Conservation (phyloP, 92 coral and sea anemone species). For the Parazoanthus swiftii region DNA sequence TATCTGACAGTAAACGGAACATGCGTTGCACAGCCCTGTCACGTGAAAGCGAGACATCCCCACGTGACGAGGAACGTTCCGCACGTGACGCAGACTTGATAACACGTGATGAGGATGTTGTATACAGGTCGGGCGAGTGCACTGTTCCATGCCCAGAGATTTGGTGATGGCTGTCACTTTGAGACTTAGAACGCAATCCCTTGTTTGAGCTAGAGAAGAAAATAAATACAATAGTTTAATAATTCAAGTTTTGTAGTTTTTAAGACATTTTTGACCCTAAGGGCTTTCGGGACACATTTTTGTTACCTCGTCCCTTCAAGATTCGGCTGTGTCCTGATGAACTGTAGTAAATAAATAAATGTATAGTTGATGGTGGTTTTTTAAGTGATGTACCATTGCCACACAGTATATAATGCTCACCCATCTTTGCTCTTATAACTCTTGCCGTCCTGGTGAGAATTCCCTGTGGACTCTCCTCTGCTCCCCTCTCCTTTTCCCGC, state of each 20-base stretch:
- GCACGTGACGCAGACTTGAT: conserved; percentile 4
- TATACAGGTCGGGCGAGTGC: background rate
- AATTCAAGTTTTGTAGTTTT: too few relatives aligned
- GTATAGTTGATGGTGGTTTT: too few relatives aligned
- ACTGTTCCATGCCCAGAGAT: background rate
- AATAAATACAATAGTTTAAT: background rate
- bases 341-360: too few relatives aligned
- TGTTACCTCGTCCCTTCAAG: too few relatives aligned
- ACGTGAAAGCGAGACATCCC: background rate
- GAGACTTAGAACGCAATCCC: background rate
- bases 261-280: too few relatives aligned
- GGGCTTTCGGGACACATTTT: too few relatives aligned
- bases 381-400: too few relatives aligned
- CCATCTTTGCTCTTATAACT: background rate
- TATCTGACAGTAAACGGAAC: conserved; percentile 13
- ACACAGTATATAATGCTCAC: background rate
- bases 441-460: background rate
- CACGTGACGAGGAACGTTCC: background rate
- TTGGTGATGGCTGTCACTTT: background rate
- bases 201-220: background rate
- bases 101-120: conserved; percentile 31
- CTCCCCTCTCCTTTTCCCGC: conserved; percentile 26
- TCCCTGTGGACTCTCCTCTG: background rate
- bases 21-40: conserved; percentile 8
- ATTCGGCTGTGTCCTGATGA: too few relatives aligned